Evolutionary conservation across 2,797 vertebrate genomes (phyloP), one percentile per base, ranked within the genome.

Genomic region (Phoeniculus purpureus): DNA sequence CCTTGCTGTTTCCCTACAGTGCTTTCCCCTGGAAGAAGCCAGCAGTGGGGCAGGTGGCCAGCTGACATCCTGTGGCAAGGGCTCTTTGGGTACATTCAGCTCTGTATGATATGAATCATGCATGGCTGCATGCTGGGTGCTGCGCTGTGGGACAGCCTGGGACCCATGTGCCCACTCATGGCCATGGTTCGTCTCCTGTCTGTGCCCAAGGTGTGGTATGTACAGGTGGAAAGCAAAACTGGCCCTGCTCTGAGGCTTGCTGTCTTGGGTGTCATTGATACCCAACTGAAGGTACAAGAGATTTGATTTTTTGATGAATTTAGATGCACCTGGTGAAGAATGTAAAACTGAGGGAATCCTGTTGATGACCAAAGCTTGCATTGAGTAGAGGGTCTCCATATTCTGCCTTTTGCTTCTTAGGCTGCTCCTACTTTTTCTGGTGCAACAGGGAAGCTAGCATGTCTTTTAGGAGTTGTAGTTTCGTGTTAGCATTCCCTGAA

Each of bases 201-300:
- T 3, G 0, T 20, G 34, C 47, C 48, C 1, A 0, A 59, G 50
- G 21, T 15, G 4, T 1, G 7, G 17, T 1, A 2, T 1, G 0
- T 5, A 11, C 3, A 31, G 31, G 14, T 26, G 18, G 25, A 31
- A 56, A 75, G n/a, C 13, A 13, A 5, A 75, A 6, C 13, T 29
- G 26, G 15, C 45, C 23, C 34, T 51, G 43, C 34, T 66, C 32
- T 50, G 12, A 18, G 54, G 19, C 26, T 25, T 59, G 6, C 5
- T 22, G 0, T 9, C 3, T 27, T 65, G 51, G 25, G 15, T 21
- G 31, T 72, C 56, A 4, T 6, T 25, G 27, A 2, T 31, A 19
- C 52, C 50, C 7, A 10, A 37, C 34, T 16, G 15, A 15, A 15
- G 25, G 10, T 27, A 26, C 19, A 2, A 27, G 37, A 58, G 45